Percentiles rank a stretch among this genome's conserved stretches.
Evolutionary conservation across 2,113 vertebrate species (phyloP).

Genomic region (Sinocyclocheilus anophthalmus): DNA sequence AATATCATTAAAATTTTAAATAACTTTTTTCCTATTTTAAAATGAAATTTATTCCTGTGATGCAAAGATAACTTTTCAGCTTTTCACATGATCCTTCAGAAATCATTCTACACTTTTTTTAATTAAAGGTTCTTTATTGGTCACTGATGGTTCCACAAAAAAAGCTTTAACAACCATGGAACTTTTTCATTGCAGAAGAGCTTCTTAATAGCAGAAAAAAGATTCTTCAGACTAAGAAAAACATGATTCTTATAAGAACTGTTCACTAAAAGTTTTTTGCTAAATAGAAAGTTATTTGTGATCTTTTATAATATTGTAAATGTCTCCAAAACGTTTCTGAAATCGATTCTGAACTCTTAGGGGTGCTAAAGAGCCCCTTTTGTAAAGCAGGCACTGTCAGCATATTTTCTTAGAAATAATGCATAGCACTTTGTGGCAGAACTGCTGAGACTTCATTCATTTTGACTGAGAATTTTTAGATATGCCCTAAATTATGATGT

Average conservation of each 20-base stretch:
- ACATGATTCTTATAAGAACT: background rate
- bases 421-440: conserved; percentile 21
- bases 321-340: background rate
- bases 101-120: background rate
- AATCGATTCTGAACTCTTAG: conserved; percentile 54
- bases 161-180: background rate
- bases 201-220: too few relatives aligned
- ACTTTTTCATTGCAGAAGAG: background rate
- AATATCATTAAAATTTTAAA: background rate
- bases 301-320: too few relatives aligned
- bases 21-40: background rate
- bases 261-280: background rate
- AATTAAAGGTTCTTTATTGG: background rate
- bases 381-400: conserved; percentile 28
- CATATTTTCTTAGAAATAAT: conserved; percentile 36
- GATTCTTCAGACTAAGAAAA: too few relatives aligned
- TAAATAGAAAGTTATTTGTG: too few relatives aligned
- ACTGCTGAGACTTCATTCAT: conserved; percentile 40
- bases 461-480: conserved; percentile 49
- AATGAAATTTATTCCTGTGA: background rate
- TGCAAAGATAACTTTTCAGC: background rate
- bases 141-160: background rate
- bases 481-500: conserved; percentile 29
- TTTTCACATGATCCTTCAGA: background rate
- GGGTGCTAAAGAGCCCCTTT: conserved; percentile 50